A percentile compares a stretch with the other conserved stretches of the same genome.
Evolutionary conservation across 2,888 invertebrate species (phyloP).

Genomic region (Epistrophella euchroma): DNA sequence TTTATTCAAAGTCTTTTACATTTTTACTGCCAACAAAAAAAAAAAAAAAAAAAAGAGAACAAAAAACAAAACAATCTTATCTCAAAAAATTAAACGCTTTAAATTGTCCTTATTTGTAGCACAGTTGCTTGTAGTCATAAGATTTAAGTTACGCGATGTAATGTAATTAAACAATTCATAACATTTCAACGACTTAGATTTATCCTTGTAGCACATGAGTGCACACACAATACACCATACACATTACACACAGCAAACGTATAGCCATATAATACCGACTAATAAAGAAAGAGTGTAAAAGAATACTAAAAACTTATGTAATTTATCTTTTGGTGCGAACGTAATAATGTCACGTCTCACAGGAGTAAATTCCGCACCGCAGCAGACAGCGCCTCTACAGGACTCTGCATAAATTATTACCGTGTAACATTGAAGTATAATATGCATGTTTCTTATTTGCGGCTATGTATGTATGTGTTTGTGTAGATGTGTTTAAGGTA

Average conservation of each 20-base stretch:
- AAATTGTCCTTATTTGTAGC: slow-evolving; percentile 34
- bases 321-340: slow-evolving; percentile 62
- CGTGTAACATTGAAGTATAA: slow-evolving; percentile 29
- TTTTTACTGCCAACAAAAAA: neutral
- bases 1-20: neutral
- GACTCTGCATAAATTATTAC: slow-evolving; percentile 62
- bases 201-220: slow-evolving; percentile 40
- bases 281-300: slow-evolving; percentile 50
- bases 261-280: slow-evolving; percentile 28
- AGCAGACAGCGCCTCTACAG: slow-evolving; percentile 39
- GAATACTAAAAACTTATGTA: slow-evolving; percentile 55
- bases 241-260: neutral
- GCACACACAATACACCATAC: slow-evolving; percentile 8
- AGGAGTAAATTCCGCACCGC: slow-evolving; percentile 58
- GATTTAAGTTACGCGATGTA: slow-evolving; percentile 36
- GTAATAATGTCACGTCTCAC: slow-evolving; percentile 65
- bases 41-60: neutral
- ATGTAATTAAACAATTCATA: slow-evolving; percentile 53
- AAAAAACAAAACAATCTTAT: slow-evolving; percentile 12
- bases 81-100: slow-evolving; percentile 27
- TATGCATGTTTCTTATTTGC: slow-evolving; percentile 35
- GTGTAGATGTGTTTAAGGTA: neutral
- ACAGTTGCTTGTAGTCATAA: slow-evolving; percentile 6
- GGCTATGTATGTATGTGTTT: neutral
- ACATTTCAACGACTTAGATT: slow-evolving; percentile 48